phyloP scores from a whole-genome alignment of 2,888 invertebrate genomes.

The Ischnura elegans region DNA sequence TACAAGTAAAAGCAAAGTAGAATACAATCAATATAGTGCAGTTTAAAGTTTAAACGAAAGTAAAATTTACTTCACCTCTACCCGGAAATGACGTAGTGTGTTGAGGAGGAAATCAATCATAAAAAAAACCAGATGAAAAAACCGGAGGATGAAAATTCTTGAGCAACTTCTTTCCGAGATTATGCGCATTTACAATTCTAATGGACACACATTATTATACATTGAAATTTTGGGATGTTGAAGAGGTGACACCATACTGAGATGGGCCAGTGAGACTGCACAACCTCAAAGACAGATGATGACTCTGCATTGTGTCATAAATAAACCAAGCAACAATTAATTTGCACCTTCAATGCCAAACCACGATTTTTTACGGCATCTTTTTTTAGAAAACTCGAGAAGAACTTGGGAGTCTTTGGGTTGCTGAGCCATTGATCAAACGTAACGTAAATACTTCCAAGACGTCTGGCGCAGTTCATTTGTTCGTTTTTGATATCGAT shows the following conservation, averaged over 20 bases:
- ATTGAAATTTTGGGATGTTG: background rate
- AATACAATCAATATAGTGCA: too few species aligned
- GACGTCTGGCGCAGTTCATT: background rate
- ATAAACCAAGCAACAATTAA: background rate
- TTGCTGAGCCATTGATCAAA: background rate
- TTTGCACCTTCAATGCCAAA: background rate
- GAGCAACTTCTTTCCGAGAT: background rate
- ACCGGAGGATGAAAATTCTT: background rate
- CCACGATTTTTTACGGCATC: background rate
- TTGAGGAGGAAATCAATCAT: background rate
- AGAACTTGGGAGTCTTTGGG: background rate
- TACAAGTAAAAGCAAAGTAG: too few species aligned
- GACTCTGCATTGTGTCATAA: background rate
- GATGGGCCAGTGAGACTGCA: background rate
- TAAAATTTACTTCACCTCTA: too few species aligned
- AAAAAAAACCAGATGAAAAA: background rate
- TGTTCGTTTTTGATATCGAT: too few species aligned
- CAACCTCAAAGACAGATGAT: background rate
- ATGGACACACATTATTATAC: slow-evolving; percentile 17
- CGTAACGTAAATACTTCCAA: background rate
- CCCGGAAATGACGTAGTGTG: too few species aligned
- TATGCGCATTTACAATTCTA: background rate
- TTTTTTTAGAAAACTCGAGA: background rate
- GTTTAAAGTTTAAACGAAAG: too few species aligned
- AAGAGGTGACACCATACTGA: background rate